Conservation (phyloP, 2,113 vertebrate genomes). For the Gymnobelideus leadbeateri region DNA sequence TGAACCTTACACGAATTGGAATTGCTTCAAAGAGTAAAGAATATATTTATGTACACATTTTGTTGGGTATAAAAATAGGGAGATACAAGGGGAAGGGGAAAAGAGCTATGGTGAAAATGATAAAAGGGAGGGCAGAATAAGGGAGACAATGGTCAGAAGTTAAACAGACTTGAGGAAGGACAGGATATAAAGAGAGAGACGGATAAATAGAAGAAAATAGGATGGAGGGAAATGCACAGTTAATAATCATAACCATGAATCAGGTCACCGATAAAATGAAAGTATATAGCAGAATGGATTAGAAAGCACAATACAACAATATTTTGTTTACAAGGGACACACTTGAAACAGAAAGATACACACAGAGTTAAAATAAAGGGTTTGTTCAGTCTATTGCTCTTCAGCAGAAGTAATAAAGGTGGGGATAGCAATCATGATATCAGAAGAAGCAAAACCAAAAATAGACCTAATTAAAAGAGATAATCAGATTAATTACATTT, state of each 20-base stretch:
- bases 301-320: not conserved
- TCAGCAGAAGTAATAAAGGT: not conserved
- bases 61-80: not conserved
- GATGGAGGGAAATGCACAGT: not conserved
- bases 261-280: not conserved
- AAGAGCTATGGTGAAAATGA: not conserved
- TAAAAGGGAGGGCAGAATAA: not conserved
- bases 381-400: not conserved
- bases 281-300: not conserved
- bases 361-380: not conserved
- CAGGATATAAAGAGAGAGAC: not conserved
- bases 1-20: not conserved
- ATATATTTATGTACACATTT: not conserved
- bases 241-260: not conserved
- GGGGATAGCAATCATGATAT: not conserved
- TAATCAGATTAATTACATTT: not conserved
- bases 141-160: not conserved
- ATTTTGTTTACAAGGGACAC: no score
- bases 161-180: not conserved
- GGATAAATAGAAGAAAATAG: not conserved
- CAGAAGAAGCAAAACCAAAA: not conserved
- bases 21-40: not conserved
- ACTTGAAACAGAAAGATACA: not conserved
- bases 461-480: not conserved
- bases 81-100: not conserved